A percentile compares a stretch with the other conserved stretches of the same genome.
Conservation (phyloP, 2,888 invertebrate species). For the Drosophila niveifrons region DNA sequence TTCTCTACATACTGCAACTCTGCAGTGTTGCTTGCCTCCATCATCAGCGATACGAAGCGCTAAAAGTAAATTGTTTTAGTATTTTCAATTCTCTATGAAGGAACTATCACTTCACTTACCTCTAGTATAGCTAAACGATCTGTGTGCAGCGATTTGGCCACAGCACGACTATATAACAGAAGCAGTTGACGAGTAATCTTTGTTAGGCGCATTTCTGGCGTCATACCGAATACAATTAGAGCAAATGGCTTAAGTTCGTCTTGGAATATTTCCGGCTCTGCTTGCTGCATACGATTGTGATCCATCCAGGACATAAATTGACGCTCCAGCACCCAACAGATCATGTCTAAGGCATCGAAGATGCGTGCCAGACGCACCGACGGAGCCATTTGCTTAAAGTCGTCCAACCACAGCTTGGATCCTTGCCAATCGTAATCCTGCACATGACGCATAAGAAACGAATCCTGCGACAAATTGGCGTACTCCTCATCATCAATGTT, state of each 20-base stretch:
- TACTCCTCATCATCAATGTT: conserved; percentile 49
- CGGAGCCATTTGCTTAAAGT: conserved; percentile 58
- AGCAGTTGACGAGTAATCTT: conserved; percentile 73
- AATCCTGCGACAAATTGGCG: conserved; percentile 40
- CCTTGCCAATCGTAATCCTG: conserved; percentile 81
- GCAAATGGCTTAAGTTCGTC: conserved; percentile 78
- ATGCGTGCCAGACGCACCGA: conserved; percentile 86
- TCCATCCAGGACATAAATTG: conserved; percentile 87
- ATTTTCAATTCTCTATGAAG: not conserved
- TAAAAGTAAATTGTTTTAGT: conserved; percentile 33
- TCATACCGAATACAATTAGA: conserved; percentile 74
- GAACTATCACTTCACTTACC: conserved; percentile 54
- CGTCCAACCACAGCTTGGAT: conserved; percentile 62
- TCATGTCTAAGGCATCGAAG: conserved; percentile 86
- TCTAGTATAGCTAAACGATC: conserved; percentile 73
- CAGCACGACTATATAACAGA: conserved; percentile 72
- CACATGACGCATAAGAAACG: conserved; percentile 50
- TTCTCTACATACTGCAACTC: conserved; percentile 73
- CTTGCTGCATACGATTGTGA: conserved; percentile 84
- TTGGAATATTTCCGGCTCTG: conserved; percentile 70
- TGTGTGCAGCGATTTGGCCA: conserved; percentile 64
- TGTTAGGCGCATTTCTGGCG: conserved; percentile 67
- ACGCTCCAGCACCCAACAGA: conserved; percentile 87
- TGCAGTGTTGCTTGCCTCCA: conserved; percentile 81
- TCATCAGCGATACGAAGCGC: conserved; percentile 80